Evolutionary conservation across 1,140 invertebrate species (phyloP).

Genomic region (Zaprionus nigranus): DNA sequence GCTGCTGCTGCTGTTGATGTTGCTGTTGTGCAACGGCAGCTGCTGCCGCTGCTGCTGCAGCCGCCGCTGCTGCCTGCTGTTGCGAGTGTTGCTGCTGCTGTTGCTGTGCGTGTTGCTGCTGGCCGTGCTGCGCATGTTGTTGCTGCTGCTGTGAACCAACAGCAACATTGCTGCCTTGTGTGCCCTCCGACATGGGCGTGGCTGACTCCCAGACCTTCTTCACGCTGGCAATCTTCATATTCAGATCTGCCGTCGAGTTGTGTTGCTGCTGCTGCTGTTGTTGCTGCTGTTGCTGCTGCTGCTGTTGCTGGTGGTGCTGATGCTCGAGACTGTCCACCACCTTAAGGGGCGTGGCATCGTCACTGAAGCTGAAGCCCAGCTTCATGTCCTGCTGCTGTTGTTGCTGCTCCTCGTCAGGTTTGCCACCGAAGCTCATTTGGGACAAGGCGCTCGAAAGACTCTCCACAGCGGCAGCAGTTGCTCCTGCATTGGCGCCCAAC

Average conservation of each 20-base stretch:
- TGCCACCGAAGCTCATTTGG: constrained; percentile 85
- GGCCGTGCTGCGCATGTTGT: constrained; percentile 80
- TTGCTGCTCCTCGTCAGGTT: constrained; percentile 84
- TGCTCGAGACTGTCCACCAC: constrained; percentile 58
- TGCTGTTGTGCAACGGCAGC: constrained; percentile 74
- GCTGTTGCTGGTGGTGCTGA: constrained; percentile 60
- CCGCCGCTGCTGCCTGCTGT: constrained; percentile 84
- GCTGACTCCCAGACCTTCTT: constrained; percentile 95
- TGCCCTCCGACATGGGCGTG: constrained; percentile 83
- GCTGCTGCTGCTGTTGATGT: constrained; percentile 83
- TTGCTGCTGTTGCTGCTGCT: constrained; percentile 64
- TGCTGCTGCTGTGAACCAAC: constrained; percentile 53
- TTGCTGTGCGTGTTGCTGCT: constrained; percentile 69
- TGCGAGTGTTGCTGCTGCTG: constrained; percentile 85
- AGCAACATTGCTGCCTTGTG: constrained; percentile 31
- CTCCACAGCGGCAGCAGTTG: constrained; percentile 57
- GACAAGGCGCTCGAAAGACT: constrained; percentile 84
- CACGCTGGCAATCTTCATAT: constrained; percentile 96
- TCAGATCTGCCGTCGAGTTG: constrained; percentile 93
- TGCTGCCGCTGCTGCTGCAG: constrained; percentile 84
- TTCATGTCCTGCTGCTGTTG: constrained; percentile 93
- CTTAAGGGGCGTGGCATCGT: constrained; percentile 83
- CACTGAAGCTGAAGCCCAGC: constrained; percentile 90
- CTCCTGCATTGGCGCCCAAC: constrained; percentile 33
- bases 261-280: constrained; percentile 83